Base-by-base conservation (phyloP, 2,797 vertebrate genomes). In the Cygnus olor region DNA sequence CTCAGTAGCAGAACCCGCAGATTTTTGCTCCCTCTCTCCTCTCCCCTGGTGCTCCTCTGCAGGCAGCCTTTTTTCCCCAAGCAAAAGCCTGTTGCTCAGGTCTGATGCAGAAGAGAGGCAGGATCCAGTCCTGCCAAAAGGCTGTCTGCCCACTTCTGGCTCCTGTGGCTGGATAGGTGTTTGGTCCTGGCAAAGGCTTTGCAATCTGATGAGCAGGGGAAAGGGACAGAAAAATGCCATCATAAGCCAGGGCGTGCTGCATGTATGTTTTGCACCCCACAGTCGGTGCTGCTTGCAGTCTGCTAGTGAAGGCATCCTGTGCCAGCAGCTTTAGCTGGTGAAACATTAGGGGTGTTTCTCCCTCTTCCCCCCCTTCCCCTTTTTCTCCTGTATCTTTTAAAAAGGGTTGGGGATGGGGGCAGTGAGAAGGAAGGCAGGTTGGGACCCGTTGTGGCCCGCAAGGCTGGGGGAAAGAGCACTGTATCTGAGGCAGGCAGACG, bases 61-160 rank as follows among this genome's bases (percentile, higher is more conserved):
- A 68, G 63, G 18, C 79, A 79, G 72, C 65, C n/a, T 32, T 53
- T 34, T 84, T 84, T 81, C 64, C 63, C 56, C 65, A 65, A 28
- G 61, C 44, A 32, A 2, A 61, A 72, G 13, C 34, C 66, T 6
- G 5, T 6, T 3, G 6, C 14, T 58, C 49, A 51, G 47, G 19
- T 27, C 25, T 34, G 3, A 4, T 1, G 40, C 56, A 57, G 74
- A 16, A 2, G 54, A 42, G 40, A 40, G 11, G 61, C 64, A 88
- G 72, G 56, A 69, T 16, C 32, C 36, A 6, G 17, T 14, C 20
- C 73, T 57, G 61, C 38, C 0, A 0, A 74, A 63, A 49, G 73
- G 53, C 57, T 0, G 2, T 40, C 54, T 1, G 6, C 11, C 79
- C 0, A 2, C 42, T 12, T 80, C 25, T 1, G 47, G 51, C 60